Base-by-base conservation (phyloP, 2,888 invertebrate genomes). In the Horisme vitalbata region DNA sequence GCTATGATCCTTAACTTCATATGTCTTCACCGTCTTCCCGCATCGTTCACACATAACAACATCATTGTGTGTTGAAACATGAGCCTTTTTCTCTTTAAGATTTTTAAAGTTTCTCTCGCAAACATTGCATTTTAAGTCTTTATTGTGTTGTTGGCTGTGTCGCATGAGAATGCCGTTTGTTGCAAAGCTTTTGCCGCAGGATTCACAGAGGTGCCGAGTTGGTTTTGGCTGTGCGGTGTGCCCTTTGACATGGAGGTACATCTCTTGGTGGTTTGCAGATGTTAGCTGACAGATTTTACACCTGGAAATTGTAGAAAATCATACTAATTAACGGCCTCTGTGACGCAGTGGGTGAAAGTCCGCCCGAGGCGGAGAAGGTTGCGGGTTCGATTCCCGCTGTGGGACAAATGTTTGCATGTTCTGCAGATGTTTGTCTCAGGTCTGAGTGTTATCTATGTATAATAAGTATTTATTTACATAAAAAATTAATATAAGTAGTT, bases 221-320 rank as follows among this genome's bases (percentile, higher is more conserved):
- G 70, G 57, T 26, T 72, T 70, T 1, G 71, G 65, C 2, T 53
- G 56, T 6, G 65, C 74, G 6, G 88, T 87, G 52, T 92, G 92
- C 13, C 81, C 75, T 57, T 91, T 90, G 0, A 93, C 90, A 60
- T 94, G 94, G 2, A 87, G 75, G 51, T 91, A 92, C 32, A 93
- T 83, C 12, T 91, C 90, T 41, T 91, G 91, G 55, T 84, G 88
- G 48, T 90, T 86, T 3, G 82, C 71, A 49, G 92, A 91, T n/a
- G 87, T 84, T 27, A 83, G 83, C n/a, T 81, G 82, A 68, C 94
- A 94, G 20, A 92, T 80, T 65, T 91, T 91, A 57, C 93, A 94
- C 23, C 91, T 89, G 72, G 20, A 75, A 75, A 41, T 6, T n/a
- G n/a, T n/a, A n/a, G n/a, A n/a, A n/a, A n/a, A 18, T 18, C 18